phyloP scores from a whole-genome alignment of 37 sponge, comb jelly and placozoan genomes.

The Lycopodina hypogea region DNA sequence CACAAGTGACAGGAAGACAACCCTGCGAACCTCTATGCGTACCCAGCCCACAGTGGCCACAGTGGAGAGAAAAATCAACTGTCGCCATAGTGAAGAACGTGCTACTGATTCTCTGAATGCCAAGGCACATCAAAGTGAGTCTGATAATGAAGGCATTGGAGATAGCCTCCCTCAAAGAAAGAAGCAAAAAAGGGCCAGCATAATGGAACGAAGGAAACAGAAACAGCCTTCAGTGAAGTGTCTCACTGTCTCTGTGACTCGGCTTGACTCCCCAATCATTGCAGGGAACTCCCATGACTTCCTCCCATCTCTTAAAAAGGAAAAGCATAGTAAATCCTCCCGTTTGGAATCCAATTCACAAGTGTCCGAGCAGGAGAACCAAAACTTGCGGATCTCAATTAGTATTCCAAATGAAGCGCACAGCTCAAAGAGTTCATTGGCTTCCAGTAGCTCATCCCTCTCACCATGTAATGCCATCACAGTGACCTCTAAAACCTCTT shows the following conservation, averaged over 20 bases:
- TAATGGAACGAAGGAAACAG: neutral
- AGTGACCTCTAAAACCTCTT: neutral
- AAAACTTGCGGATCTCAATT: constrained; percentile 43
- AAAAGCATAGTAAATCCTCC: neutral
- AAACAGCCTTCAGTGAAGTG: constrained; percentile 37
- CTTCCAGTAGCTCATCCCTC: neutral
- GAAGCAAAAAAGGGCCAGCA: constrained; percentile 7
- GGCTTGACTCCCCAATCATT: constrained; percentile 4
- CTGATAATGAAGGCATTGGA: neutral
- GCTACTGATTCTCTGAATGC: no score
- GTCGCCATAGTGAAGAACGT: no score
- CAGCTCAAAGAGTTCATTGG: neutral
- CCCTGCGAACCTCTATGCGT: no score
- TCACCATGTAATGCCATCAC: neutral
- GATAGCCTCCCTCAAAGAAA: neutral
- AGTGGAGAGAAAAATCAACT: no score
- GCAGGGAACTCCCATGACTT: no score
- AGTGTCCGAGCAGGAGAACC: neutral
- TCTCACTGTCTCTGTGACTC: constrained; percentile 39
- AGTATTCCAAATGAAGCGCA: constrained; percentile 31
- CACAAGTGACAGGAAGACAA: no score
- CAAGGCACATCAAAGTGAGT: neutral
- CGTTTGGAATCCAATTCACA: neutral
- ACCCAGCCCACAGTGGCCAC: no score
- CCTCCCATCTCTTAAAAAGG: neutral